phyloP scores from a whole-genome alignment of 1,140 invertebrate genomes.

The Pararge aegeria region DNA sequence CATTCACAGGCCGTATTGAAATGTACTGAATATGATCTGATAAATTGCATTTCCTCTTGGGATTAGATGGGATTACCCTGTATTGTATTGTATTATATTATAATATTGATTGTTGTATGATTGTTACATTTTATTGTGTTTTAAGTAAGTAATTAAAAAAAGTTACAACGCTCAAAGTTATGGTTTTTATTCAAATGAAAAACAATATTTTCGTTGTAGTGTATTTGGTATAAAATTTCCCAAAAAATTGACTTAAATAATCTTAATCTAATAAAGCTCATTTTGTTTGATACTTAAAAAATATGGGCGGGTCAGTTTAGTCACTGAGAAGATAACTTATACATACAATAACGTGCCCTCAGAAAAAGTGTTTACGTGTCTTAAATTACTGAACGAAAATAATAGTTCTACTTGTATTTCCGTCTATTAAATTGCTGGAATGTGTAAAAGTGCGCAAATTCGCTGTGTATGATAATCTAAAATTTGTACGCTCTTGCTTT shows the following conservation, averaged over 20 bases:
- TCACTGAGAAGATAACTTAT: slow-evolving; percentile 4
- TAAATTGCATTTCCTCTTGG: slow-evolving; percentile 1
- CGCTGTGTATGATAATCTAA: neutral
- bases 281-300: slow-evolving; percentile 37
- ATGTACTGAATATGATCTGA: neutral
- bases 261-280: slow-evolving; percentile 71
- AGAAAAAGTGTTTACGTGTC: neutral
- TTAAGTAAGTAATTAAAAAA: slow-evolving; percentile 35
- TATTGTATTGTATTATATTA: neutral
- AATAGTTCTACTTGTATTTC: neutral
- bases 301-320: slow-evolving; percentile 12
- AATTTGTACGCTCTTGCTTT: slow-evolving; percentile 3
- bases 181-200: slow-evolving; percentile 31
- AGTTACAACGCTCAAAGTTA: slow-evolving; percentile 53
- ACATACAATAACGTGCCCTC: neutral
- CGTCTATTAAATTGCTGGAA: no score
- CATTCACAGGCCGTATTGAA: neutral
- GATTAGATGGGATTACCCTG: no score
- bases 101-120: neutral
- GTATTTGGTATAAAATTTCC: slow-evolving; percentile 77
- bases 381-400: neutral
- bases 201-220: slow-evolving; percentile 33
- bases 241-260: slow-evolving; percentile 50
- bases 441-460: slow-evolving; percentile 13
- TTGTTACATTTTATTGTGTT: neutral